Percentiles rank a stretch among this genome's conserved stretches.
phyloP scores from a whole-genome alignment of 2,888 invertebrate genomes.

The Drosophila kuntzei region DNA sequence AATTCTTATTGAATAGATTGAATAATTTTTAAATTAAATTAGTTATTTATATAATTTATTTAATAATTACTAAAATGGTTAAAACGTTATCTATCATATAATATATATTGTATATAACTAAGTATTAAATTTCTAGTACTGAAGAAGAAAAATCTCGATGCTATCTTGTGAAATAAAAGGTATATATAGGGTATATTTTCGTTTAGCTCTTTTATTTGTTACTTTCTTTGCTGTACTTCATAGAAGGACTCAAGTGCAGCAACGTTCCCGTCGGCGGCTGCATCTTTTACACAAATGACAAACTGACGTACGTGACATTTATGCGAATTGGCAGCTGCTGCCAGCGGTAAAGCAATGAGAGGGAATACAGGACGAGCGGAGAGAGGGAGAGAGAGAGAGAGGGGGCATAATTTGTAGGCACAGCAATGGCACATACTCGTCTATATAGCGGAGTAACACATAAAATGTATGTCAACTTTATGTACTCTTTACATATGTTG shows the following conservation, averaged over 20 bases:
- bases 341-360: conserved; percentile 21
- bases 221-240: conserved; percentile 17
- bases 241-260: conserved; percentile 64
- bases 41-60: too few species aligned
- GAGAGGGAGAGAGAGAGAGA: neutral
- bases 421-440: conserved; percentile 37
- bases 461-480: conserved; percentile 73
- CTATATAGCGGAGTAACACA: conserved; percentile 35
- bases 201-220: neutral
- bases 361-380: neutral
- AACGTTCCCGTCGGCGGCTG: conserved; percentile 49
- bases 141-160: too few species aligned
- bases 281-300: conserved; percentile 77
- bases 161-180: too few species aligned
- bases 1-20: neutral
- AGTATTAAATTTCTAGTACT: too few species aligned
- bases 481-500: conserved; percentile 26
- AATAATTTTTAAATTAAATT: too few species aligned
- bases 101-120: too few species aligned
- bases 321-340: conserved; percentile 82
- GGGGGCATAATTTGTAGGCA: conserved; percentile 45
- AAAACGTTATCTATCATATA: too few species aligned
- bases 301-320: conserved; percentile 85
- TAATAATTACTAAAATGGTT: too few species aligned
- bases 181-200: neutral